Evolutionary conservation across 2,888 invertebrate genomes (phyloP).

Genomic region (Tromatobia lineatoria): DNA sequence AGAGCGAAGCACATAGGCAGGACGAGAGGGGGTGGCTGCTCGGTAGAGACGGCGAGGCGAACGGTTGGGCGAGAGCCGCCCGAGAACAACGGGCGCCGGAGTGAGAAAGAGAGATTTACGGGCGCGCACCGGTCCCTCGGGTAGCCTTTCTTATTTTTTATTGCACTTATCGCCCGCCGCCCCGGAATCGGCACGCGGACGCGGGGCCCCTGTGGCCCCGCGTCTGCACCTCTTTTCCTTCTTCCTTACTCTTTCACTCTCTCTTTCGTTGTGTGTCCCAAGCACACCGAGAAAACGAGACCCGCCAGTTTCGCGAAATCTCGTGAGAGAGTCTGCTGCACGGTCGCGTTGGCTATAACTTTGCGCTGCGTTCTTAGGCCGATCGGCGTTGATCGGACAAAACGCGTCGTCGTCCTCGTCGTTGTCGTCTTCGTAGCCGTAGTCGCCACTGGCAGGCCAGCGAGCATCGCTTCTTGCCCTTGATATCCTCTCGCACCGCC

Average conservation of each 20-base stretch:
- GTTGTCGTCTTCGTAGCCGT: constrained; percentile 37
- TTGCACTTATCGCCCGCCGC: constrained; percentile 72
- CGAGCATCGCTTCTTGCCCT: constrained; percentile 40
- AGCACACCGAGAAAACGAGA: constrained; percentile 37
- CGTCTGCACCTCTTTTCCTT: constrained; percentile 38
- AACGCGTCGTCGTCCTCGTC: constrained; percentile 50
- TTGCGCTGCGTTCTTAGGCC: constrained; percentile 43
- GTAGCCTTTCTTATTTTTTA: constrained; percentile 71
- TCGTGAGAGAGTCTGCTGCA: constrained; percentile 67
- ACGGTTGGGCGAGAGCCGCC: constrained; percentile 51
- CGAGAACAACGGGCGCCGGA: constrained; percentile 71
- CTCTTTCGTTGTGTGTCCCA: constrained; percentile 64
- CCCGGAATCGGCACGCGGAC: constrained; percentile 71
- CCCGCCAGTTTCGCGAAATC: constrained; percentile 70
- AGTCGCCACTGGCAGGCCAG: constrained; percentile 16
- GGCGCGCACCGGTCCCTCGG: constrained; percentile 79
- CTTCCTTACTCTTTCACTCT: constrained; percentile 59
- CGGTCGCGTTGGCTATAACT: constrained; percentile 44
- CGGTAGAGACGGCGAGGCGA: constrained; percentile 49
- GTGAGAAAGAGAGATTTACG: constrained; percentile 79
- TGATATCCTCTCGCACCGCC: constrained; percentile 44
- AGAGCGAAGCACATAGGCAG: background rate
- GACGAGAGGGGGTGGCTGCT: constrained; percentile 42
- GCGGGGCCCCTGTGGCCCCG: constrained; percentile 39
- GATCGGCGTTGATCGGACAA: constrained; percentile 64